phyloP scores from a whole-genome alignment of 2,888 invertebrate species.

The Agrotis clavis region DNA sequence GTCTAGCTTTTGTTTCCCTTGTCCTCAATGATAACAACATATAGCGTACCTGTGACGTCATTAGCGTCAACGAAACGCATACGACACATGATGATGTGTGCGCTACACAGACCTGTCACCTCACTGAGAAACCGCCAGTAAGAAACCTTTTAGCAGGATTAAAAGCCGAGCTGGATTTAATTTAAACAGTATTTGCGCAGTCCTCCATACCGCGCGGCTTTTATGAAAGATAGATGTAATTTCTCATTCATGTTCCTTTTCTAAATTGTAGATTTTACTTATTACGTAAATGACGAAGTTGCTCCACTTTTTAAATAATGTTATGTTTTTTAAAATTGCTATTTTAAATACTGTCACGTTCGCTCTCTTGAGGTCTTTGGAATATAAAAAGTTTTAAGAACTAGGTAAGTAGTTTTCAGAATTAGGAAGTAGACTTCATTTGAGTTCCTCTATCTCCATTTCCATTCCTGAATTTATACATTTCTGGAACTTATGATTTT shows the following conservation, averaged over 20 bases:
- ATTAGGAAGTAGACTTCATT: conserved; percentile 25
- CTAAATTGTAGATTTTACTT: conserved; percentile 48
- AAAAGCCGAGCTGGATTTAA: conserved; percentile 47
- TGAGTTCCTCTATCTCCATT: neutral
- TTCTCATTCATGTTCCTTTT: conserved; percentile 46
- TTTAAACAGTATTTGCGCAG: conserved; percentile 57
- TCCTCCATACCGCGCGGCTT: conserved; percentile 28
- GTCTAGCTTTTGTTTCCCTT: neutral
- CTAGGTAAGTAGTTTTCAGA: conserved; percentile 11
- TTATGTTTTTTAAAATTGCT: conserved; percentile 36
- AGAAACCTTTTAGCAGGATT: conserved; percentile 35
- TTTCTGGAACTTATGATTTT: neutral
- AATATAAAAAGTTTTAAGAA: conserved; percentile 20
- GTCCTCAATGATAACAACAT: neutral
- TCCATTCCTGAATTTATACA: neutral
- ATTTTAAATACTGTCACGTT: conserved; percentile 33
- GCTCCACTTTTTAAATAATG: conserved; percentile 28
- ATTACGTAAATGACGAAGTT: conserved; percentile 27
- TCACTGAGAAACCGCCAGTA: conserved; percentile 20
- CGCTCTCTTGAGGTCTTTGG: conserved; percentile 29
- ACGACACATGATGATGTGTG: conserved; percentile 3
- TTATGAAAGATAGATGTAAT: conserved; percentile 55
- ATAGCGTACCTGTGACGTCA: neutral
- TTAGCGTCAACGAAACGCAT: neutral
- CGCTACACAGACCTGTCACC: neutral